phyloP scores from a whole-genome alignment of 2,888 invertebrate species.

The Drosophila meridiana region DNA sequence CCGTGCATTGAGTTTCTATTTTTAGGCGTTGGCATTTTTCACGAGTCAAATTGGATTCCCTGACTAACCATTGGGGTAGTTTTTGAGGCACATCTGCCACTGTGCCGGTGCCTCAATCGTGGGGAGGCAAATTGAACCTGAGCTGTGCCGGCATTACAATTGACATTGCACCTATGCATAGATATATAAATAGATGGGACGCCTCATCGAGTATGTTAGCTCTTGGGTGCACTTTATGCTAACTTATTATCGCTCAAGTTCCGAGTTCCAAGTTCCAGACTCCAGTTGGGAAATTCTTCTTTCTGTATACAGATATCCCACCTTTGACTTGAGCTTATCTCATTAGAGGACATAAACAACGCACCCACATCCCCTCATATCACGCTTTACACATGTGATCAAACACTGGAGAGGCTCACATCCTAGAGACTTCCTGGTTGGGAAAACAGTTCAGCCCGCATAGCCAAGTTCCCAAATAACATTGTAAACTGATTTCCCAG shows the following conservation, averaged over 20 bases:
- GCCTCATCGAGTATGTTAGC: slow-evolving; percentile 33
- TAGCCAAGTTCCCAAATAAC: slow-evolving; percentile 42
- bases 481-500: slow-evolving; percentile 57
- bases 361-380: slow-evolving; percentile 29
- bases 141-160: slow-evolving; percentile 59
- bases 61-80: slow-evolving; percentile 56
- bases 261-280: too few relatives aligned
- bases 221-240: slow-evolving; percentile 61
- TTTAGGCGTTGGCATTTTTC: slow-evolving; percentile 64
- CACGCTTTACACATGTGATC: not conserved
- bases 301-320: not conserved
- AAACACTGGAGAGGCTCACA: slow-evolving; percentile 35
- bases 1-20: slow-evolving; percentile 57
- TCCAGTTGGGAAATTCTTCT: not conserved
- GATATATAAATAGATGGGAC: slow-evolving; percentile 54
- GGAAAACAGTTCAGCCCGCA: slow-evolving; percentile 63
- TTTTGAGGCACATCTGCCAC: slow-evolving; percentile 60
- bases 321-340: slow-evolving; percentile 31
- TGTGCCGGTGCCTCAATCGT: slow-evolving; percentile 14
- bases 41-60: slow-evolving; percentile 67
- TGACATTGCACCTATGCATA: slow-evolving; percentile 58
- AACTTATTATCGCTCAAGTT: slow-evolving; percentile 53
- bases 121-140: slow-evolving; percentile 70
- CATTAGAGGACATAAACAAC: slow-evolving; percentile 27
- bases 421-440: slow-evolving; percentile 36